Conservation (phyloP, 2,113 vertebrate species). For the Python bivittatus region DNA sequence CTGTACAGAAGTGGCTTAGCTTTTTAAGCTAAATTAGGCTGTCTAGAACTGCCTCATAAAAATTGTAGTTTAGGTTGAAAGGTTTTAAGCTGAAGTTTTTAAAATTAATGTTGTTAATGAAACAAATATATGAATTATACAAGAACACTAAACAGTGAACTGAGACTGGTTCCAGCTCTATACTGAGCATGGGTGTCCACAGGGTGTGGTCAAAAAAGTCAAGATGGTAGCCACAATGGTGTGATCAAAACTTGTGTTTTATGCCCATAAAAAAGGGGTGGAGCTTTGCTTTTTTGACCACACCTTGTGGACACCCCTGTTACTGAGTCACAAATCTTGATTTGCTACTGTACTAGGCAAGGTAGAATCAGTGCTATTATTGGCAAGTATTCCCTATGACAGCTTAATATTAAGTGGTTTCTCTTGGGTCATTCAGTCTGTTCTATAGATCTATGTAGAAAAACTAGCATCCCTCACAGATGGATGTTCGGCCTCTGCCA, state of each 20-base stretch:
- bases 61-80: neutral
- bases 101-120: neutral
- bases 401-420: neutral
- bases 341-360: neutral
- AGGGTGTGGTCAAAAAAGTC: neutral
- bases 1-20: neutral
- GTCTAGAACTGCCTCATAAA: neutral
- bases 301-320: neutral
- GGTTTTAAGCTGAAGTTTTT: neutral
- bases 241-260: neutral
- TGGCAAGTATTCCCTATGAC: neutral
- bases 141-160: neutral
- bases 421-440: neutral
- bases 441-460: neutral
- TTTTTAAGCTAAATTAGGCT: conserved; percentile 12
- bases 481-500: neutral
- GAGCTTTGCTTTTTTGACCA: neutral
- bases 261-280: neutral
- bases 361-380: neutral
- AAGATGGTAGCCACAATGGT: neutral
- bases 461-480: neutral
- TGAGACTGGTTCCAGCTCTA: neutral
- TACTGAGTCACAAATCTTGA: neutral
- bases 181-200: neutral
- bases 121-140: neutral